Evolutionary conservation across 2,113 vertebrate genomes (phyloP).

Genomic region (Platanista minor): DNA sequence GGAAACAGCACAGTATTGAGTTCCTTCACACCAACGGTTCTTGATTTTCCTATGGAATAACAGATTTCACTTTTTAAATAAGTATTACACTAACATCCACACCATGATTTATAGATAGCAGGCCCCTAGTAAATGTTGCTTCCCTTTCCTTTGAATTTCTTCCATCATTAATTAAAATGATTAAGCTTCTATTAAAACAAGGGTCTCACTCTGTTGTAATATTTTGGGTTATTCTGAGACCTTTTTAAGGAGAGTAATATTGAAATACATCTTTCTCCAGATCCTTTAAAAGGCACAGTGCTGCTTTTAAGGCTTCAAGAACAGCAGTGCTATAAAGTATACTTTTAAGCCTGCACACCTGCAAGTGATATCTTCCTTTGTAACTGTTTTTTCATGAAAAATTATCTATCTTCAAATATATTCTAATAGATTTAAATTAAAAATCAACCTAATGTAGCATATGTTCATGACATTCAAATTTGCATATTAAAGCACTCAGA

Average conservation of each 20-base stretch:
- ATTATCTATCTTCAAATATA: background rate
- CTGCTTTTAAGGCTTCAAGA: background rate
- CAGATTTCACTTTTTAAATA: background rate
- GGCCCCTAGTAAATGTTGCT: background rate
- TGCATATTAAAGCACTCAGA: background rate
- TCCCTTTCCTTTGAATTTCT: background rate
- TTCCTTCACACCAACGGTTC: background rate
- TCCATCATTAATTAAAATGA: background rate
- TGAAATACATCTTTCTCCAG: background rate
- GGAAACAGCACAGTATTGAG: background rate
- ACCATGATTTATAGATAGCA: background rate
- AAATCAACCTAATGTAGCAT: background rate
- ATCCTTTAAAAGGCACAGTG: background rate
- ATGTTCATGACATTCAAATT: background rate
- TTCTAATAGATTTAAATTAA: background rate
- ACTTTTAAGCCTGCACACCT: background rate
- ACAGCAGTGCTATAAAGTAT: background rate
- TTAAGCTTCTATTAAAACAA: background rate
- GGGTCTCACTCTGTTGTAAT: background rate
- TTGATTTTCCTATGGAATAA: background rate
- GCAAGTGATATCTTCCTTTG: background rate
- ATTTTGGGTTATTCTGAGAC: background rate
- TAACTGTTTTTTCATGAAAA: background rate
- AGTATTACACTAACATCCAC: background rate
- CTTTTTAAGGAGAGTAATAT: background rate